phyloP scores from a whole-genome alignment of 2,888 invertebrate species.

The Baronia brevicornis region DNA sequence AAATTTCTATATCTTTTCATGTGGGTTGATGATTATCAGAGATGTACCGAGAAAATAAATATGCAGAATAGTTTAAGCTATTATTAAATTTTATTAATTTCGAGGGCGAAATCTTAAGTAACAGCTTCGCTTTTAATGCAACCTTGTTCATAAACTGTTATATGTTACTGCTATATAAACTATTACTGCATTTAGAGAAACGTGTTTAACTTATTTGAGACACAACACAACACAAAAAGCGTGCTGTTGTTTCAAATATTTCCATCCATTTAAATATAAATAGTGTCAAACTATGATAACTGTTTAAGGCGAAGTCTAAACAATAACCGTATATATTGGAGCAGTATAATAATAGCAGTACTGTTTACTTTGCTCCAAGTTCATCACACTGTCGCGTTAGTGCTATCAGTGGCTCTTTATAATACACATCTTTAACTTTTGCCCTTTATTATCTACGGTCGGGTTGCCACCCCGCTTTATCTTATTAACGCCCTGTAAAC shows the following conservation, averaged over 20 bases:
- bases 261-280: background rate
- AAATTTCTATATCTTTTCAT: no score
- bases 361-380: constrained; percentile 51
- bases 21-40: no score
- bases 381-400: constrained; percentile 57
- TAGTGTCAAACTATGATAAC: constrained; percentile 3
- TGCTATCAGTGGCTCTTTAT: constrained; percentile 43
- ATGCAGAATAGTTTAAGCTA: no score
- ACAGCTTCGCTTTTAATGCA: no score
- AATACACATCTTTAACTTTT: constrained; percentile 61
- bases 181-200: constrained; percentile 1
- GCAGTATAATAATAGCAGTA: constrained; percentile 27
- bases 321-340: constrained; percentile 19
- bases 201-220: background rate
- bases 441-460: constrained; percentile 48
- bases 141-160: constrained; percentile 5
- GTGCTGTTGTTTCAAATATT: background rate
- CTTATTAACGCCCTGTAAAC: constrained; percentile 44
- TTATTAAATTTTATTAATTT: no score
- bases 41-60: no score
- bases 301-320: constrained; percentile 26
- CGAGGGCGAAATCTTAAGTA: no score
- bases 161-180: constrained; percentile 9
- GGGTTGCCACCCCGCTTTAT: constrained; percentile 62
- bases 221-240: background rate